These are phyloP conservation scores for Pachycephala philippinensis DNA, from an alignment of 2,113 vertebrate genomes.

Conservation along the genomic window DNA sequence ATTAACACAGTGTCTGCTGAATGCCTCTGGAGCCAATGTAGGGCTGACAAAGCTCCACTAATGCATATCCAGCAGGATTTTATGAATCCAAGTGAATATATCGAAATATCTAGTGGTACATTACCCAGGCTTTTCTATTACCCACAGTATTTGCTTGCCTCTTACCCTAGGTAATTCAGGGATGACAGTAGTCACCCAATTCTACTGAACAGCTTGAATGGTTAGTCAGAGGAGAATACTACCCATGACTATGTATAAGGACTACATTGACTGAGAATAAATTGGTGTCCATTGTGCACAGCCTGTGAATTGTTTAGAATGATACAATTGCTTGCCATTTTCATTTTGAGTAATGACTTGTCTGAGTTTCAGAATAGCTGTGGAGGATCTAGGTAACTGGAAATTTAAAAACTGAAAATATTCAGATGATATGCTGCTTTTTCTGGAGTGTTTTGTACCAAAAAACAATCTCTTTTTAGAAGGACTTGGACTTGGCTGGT, in stretches of 20 bases:
- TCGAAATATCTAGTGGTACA: background rate
- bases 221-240: background rate
- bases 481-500: background rate
- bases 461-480: background rate
- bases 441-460: background rate
- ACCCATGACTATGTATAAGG: background rate
- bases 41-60: background rate
- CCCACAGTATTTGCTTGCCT: background rate
- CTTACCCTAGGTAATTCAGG: background rate
- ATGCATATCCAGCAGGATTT: background rate
- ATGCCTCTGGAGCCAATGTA: background rate
- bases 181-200: background rate
- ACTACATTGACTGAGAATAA: background rate
- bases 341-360: background rate
- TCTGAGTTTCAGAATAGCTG: background rate
- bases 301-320: background rate
- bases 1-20: background rate
- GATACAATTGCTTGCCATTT: background rate
- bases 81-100: background rate
- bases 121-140: background rate
- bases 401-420: background rate
- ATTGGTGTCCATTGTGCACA: background rate
- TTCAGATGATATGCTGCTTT: background rate
- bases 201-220: background rate
- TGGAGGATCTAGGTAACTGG: background rate